These are phyloP conservation scores for Aythya baeri DNA, from an alignment of 2,113 vertebrate genomes.

Conservation along the genomic window DNA sequence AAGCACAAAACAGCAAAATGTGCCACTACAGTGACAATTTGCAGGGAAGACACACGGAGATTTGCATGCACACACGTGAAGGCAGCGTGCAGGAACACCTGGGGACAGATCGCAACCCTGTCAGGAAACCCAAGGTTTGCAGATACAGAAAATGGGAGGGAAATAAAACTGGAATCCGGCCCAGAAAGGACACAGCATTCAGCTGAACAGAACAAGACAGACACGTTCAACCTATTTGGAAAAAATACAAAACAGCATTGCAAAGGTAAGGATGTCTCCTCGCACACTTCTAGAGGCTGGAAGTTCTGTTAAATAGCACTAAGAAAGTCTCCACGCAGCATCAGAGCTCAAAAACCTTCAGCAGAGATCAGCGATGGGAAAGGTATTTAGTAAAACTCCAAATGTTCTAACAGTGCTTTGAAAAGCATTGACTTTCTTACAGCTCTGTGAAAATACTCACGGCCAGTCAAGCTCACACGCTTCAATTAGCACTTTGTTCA, in stretches of 20 bases:
- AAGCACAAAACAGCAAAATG: background rate
- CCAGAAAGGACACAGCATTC: background rate
- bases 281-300: background rate
- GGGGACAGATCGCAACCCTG: background rate
- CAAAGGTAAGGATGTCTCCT: background rate
- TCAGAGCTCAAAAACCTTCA: background rate
- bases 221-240: background rate
- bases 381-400: background rate
- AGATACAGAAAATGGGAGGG: background rate
- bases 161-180: background rate
- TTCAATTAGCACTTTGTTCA: conserved; percentile 15
- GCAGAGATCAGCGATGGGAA: background rate
- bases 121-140: background rate
- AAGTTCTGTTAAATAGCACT: background rate
- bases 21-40: accelerated
- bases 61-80: background rate
- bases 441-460: background rate
- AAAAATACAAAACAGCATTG: background rate
- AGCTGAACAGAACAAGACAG: background rate
- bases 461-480: conserved; percentile 21
- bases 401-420: background rate
- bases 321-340: background rate
- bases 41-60: accelerated
- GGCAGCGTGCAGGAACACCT: background rate
- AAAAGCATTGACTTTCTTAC: background rate